These are phyloP conservation scores for Frankliniella intonsa DNA, from an alignment of 2,888 invertebrate species.

Conservation along the genomic window DNA sequence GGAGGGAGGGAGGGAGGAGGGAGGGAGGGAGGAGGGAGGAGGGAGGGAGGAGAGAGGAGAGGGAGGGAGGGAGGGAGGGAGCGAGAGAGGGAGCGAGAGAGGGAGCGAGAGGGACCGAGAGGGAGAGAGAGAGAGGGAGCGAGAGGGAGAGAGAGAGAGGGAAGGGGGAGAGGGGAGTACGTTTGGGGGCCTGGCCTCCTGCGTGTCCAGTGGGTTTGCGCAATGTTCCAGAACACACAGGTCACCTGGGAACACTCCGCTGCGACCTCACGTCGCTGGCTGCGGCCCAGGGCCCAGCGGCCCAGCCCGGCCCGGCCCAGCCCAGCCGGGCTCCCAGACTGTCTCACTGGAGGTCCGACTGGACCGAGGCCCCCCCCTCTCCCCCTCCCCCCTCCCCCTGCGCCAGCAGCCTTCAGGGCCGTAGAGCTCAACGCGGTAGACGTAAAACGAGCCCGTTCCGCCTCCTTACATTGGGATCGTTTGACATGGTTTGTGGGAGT, in stretches of 20 bases:
- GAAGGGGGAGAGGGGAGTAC: background rate
- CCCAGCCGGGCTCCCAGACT: background rate
- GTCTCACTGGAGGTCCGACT: background rate
- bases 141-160: background rate
- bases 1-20: background rate
- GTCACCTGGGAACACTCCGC: conserved; percentile 7
- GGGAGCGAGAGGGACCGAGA: background rate
- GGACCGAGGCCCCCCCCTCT: background rate
- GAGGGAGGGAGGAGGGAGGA: background rate
- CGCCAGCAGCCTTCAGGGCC: background rate
- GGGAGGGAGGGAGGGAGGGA: background rate
- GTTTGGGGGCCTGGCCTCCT: background rate
- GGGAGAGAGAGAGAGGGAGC: too few species aligned
- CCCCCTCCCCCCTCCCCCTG: background rate
- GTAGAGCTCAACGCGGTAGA: background rate
- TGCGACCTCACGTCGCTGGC: background rate
- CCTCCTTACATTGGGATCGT: too few species aligned
- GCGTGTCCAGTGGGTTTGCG: background rate
- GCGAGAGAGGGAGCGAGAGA: background rate
- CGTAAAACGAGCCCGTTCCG: too few species aligned
- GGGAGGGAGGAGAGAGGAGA: background rate
- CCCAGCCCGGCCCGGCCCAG: background rate
- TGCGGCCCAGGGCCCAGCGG: background rate
- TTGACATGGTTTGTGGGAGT: too few species aligned
- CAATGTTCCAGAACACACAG: conserved; percentile 18